A percentile compares a stretch with the other conserved stretches of the same genome.
Conservation (phyloP, 1,140 invertebrate species). For the Drosophila pruinosa region DNA sequence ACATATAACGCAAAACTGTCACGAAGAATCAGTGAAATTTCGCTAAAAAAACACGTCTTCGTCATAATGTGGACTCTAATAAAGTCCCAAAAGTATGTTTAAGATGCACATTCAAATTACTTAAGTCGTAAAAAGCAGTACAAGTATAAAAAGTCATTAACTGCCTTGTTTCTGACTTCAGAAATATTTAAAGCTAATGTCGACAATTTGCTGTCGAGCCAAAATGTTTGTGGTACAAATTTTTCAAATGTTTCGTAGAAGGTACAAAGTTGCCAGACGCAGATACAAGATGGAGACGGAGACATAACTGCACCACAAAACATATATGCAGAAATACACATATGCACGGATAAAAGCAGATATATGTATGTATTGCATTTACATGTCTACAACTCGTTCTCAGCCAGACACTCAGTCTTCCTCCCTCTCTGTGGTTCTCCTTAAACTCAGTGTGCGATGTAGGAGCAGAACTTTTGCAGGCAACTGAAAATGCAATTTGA, state of each 20-base stretch:
- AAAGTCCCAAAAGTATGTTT: background rate
- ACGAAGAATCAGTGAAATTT: no score
- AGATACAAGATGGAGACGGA: no score
- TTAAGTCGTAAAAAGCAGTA: background rate
- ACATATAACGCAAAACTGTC: no score
- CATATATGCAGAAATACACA: background rate
- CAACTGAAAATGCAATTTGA: conserved; percentile 49
- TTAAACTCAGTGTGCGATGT: background rate
- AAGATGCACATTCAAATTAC: background rate
- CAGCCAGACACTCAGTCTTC: conserved; percentile 25
- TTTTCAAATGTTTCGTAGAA: conserved; percentile 1
- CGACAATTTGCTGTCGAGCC: conserved; percentile 25
- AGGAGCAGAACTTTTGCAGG: conserved; percentile 38
- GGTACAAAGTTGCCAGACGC: conserved; percentile 37
- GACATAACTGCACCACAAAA: conserved; percentile 20
- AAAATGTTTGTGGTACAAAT: conserved; percentile 29
- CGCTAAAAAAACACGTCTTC: no score
- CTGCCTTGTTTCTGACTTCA: background rate
- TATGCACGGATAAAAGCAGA: background rate
- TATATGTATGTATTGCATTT: conserved; percentile 11
- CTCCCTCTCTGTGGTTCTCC: background rate
- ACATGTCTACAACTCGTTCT: conserved; percentile 34
- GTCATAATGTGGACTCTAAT: no score
- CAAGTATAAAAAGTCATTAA: conserved; percentile 4
- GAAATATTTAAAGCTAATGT: conserved; percentile 29